These are phyloP conservation scores for Papilio glaucus DNA, from an alignment of 1,140 invertebrate species.

Conservation along the genomic window DNA sequence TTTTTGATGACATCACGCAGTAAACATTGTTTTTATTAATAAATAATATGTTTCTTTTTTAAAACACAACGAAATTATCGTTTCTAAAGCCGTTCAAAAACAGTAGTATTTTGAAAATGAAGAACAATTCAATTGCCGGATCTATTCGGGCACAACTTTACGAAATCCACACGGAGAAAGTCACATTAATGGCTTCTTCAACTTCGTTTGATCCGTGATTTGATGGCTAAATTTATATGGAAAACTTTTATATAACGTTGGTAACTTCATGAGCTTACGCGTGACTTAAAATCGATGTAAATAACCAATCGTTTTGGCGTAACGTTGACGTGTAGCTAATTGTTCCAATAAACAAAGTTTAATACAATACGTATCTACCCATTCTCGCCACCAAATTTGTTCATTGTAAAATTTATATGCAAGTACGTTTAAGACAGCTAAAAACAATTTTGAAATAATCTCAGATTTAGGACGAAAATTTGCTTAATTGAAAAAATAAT, in stretches of 20 bases:
- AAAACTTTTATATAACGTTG: background rate
- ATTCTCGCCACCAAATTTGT: background rate
- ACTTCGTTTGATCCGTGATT: conserved; percentile 2
- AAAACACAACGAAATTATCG: too few relatives aligned
- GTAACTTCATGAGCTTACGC: background rate
- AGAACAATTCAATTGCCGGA: background rate
- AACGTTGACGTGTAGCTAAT: background rate
- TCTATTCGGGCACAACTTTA: conserved; percentile 1
- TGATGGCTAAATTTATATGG: background rate
- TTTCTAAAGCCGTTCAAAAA: too few relatives aligned
- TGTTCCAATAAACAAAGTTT: background rate
- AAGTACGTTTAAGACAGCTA: background rate
- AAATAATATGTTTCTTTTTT: too few relatives aligned
- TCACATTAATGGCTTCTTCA: background rate
- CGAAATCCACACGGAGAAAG: background rate
- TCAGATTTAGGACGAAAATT: background rate
- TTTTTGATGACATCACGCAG: too few relatives aligned
- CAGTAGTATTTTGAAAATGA: background rate
- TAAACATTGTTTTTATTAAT: too few relatives aligned
- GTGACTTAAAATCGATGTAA: background rate
- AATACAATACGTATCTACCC: background rate
- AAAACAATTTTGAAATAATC: background rate
- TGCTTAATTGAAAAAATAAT: background rate
- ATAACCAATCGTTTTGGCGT: too few relatives aligned
- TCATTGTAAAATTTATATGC: background rate